Base-by-base conservation (phyloP, 2,113 vertebrate genomes). In the Toxostoma redivivum region DNA sequence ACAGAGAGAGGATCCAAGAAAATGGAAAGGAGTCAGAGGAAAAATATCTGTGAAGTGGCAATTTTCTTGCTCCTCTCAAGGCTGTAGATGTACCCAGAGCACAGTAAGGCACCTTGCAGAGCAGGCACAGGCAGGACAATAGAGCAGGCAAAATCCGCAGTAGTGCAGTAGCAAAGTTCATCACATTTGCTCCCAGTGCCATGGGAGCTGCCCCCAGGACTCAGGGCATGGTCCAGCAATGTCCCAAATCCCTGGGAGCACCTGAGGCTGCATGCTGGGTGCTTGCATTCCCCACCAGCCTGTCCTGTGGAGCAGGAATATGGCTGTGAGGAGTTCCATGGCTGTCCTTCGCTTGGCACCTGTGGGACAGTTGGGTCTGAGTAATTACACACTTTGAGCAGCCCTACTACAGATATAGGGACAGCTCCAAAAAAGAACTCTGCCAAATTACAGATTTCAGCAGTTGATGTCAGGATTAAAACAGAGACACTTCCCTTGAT, bases 321-420 rank as follows among this genome's bases (percentile, higher is more conserved):
- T 1, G 30, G 51, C 60, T 33, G 37, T 28, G 27, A 72, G 60
- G 28, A 67, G 14, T 56, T 67, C 35, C 33, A 5, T 19, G 44
- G 33, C 19, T 12, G 7, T 37, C 19, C 31, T 90, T 64, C 0
- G 0, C 62, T 77, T 50, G 71, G 48, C 15, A 82, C 4, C 62
- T 25, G 30, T 5, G 35, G 50, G 50, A 42, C 0, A 0, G 45
- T 15, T 7, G 3, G 22, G 30, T 45, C 44, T 1, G 5, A 77
- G 69, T 78, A 92, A 93, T 81, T 83, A 47, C 51, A 62, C 1
- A 3, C 44, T 92, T 81, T 15, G 69, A 70, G 60, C 31, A 67
- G 45, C 47, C 76, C 70, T 70, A 38, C 76, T 88, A 78, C 47
- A 40, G 44, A 66, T 90, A 86, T 47, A 92, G 86, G 92, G 69